Evolutionary conservation across 2,113 vertebrate species (phyloP).

Genomic region (Rhinoptilus africanus): DNA sequence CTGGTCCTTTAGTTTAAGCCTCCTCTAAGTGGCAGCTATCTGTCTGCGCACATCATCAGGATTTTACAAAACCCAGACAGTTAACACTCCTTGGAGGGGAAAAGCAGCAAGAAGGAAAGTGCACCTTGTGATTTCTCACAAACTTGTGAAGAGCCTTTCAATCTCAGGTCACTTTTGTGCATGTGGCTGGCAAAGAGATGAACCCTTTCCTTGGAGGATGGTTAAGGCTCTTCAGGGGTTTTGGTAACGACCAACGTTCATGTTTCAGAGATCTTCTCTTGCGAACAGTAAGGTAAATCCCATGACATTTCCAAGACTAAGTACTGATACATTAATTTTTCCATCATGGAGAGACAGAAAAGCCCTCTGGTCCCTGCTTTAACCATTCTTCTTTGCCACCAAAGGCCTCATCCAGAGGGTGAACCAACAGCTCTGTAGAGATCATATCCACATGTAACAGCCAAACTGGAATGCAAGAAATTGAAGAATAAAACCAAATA

Average conservation of each 20-base stretch:
- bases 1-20: conserved; percentile 12
- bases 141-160: background rate
- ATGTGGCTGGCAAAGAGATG: background rate
- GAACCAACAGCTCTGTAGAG: background rate
- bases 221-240: conserved; percentile 14
- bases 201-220: conserved; percentile 13
- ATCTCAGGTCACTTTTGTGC: background rate
- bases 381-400: background rate
- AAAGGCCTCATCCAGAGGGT: background rate
- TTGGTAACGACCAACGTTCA: background rate
- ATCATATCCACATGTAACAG: background rate
- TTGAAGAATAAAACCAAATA: background rate
- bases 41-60: background rate
- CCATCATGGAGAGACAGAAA: background rate
- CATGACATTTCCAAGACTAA: background rate
- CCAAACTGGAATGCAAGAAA: background rate
- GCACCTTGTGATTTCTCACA: conserved; percentile 51
- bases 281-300: background rate
- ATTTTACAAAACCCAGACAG: conserved; percentile 21
- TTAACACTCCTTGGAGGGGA: background rate
- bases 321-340: background rate
- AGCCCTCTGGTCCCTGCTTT: background rate
- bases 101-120: conserved; percentile 64
- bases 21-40: background rate
- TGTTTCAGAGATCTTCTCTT: background rate